Evolutionary conservation across 2,888 invertebrate genomes (phyloP).

Genomic region (Drosophila mettleri): DNA sequence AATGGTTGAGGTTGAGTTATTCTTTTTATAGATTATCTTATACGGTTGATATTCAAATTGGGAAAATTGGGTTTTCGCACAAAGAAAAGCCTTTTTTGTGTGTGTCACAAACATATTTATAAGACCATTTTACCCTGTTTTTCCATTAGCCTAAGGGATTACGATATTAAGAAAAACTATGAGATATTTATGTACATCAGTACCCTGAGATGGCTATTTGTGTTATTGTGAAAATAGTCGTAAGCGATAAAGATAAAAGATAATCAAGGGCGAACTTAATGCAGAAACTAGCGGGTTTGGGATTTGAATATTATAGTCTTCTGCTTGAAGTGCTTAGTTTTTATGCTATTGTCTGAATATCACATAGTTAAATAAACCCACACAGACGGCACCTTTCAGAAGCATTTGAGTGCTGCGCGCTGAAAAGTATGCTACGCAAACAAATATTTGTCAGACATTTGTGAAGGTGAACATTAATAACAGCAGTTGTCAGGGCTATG

Average conservation of each 20-base stretch:
- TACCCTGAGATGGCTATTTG: no score
- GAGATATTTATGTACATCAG: conserved; percentile 6
- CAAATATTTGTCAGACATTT: conserved; percentile 29
- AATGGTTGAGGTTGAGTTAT: neutral
- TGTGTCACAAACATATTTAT: no score
- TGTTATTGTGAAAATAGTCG: conserved; percentile 10
- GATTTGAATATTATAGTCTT: neutral
- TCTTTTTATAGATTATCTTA: neutral
- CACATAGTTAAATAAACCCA: neutral
- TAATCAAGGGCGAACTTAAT: neutral
- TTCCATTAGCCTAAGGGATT: neutral
- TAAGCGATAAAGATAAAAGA: neutral
- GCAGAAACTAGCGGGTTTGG: neutral
- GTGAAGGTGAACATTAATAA: conserved; percentile 32
- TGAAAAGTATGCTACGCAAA: conserved; percentile 30
- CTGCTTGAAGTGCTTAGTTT: neutral
- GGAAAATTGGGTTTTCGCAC: neutral
- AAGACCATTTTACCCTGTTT: no score
- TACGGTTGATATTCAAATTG: neutral
- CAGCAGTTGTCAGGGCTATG: conserved; percentile 38
- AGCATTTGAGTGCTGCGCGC: conserved; percentile 2
- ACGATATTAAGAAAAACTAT: neutral
- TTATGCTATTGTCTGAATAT: neutral
- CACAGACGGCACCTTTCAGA: neutral
- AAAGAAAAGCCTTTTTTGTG: neutral